phyloP scores from a whole-genome alignment of 2,113 vertebrate species.

The Carollia perspicillata region DNA sequence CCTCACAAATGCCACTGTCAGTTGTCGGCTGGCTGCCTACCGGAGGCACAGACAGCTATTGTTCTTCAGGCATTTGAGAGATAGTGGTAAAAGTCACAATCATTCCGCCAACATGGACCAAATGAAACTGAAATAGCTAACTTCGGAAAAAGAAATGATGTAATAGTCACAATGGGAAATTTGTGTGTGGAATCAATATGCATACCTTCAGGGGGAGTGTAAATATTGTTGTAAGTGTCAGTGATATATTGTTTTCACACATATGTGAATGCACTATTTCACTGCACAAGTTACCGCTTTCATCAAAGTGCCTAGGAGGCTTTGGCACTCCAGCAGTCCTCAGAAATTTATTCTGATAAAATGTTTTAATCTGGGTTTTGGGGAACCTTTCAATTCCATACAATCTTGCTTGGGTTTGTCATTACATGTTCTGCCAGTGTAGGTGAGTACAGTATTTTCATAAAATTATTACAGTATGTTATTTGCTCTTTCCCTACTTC shows the following conservation, averaged over 20 bases:
- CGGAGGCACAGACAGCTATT: conserved; percentile 46
- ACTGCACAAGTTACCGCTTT: rapidly evolving
- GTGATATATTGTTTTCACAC: background rate
- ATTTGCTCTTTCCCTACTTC: background rate
- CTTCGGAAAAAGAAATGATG: background rate
- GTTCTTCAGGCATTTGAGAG: conserved; percentile 54
- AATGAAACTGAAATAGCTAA: conserved; percentile 10
- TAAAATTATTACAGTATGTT: background rate
- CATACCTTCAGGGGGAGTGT: background rate
- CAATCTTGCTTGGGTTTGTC: background rate
- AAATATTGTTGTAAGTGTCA: background rate
- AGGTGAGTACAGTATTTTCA: background rate
- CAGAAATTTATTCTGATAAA: background rate
- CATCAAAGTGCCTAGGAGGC: rapidly evolving
- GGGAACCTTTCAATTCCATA: background rate
- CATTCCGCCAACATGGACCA: conserved; percentile 58
- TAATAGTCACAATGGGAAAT: background rate
- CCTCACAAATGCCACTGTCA: conserved; percentile 57
- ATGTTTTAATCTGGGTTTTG: background rate
- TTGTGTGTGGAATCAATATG: background rate
- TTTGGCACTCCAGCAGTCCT: background rate
- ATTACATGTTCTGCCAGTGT: background rate
- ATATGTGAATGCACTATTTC: rapidly evolving
- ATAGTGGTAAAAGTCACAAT: conserved; percentile 48
- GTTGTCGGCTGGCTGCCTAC: conserved; percentile 16